Evolutionary conservation across 2,113 vertebrate species (phyloP).

Genomic region (Erpornis zantholeuca): DNA sequence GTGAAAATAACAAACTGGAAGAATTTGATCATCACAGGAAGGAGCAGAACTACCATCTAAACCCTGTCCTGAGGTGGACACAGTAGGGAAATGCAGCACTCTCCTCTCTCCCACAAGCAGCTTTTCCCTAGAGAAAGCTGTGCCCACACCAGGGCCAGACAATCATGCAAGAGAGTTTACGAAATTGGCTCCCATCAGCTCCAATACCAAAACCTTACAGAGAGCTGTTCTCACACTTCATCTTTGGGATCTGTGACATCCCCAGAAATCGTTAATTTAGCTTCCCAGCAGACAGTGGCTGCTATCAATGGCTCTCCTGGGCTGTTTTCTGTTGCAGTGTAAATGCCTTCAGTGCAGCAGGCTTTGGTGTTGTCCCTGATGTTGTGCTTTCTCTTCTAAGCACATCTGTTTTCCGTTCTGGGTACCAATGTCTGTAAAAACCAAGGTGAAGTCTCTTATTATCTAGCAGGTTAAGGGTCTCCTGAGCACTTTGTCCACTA

Average conservation of each 20-base stretch:
- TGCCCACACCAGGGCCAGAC: neutral
- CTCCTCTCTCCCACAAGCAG: neutral
- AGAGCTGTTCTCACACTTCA: neutral
- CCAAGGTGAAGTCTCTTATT: neutral
- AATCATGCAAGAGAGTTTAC: neutral
- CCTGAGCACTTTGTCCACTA: neutral
- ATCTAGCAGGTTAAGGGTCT: constrained; percentile 1
- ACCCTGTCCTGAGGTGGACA: neutral
- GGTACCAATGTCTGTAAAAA: neutral
- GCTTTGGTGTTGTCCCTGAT: neutral
- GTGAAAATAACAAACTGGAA: neutral
- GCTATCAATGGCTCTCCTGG: neutral
- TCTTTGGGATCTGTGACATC: neutral
- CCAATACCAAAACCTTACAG: neutral
- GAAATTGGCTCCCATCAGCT: neutral
- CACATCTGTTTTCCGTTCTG: neutral
- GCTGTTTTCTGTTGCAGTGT: neutral
- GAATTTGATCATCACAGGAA: neutral
- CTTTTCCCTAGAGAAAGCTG: neutral
- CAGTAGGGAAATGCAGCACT: neutral
- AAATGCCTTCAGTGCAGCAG: neutral
- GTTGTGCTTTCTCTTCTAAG: neutral
- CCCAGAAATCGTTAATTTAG: neutral
- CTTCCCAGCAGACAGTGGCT: neutral
- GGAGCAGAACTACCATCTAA: neutral